These are phyloP conservation scores for Leucosticte australis DNA, from an alignment of 2,113 vertebrate species.

Conservation along the genomic window DNA sequence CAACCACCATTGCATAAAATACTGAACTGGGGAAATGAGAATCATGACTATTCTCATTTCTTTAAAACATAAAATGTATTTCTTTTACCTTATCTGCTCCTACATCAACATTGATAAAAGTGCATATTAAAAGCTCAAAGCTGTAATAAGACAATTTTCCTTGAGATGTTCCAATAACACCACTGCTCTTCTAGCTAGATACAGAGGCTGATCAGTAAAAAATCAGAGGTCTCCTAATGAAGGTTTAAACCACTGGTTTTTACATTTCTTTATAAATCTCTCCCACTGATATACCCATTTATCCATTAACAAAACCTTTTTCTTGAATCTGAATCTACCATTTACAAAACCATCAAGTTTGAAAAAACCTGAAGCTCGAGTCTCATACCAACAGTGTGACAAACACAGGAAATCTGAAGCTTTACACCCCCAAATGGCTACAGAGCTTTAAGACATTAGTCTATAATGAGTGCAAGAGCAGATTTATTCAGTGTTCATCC, in stretches of 20 bases:
- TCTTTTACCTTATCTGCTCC: neutral
- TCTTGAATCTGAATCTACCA: neutral
- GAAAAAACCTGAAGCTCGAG: neutral
- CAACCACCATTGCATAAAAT: neutral
- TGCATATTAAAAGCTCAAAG: neutral
- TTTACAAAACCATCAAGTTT: neutral
- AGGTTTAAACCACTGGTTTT: neutral
- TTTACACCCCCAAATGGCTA: neutral
- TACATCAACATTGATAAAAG: neutral
- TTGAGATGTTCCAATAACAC: neutral
- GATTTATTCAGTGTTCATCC: neutral
- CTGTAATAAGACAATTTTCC: neutral
- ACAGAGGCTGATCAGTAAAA: neutral
- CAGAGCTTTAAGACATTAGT: neutral
- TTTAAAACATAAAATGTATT: neutral
- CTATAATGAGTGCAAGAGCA: neutral
- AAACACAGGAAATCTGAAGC: neutral
- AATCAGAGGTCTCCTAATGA: neutral
- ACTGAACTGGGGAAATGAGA: accelerated
- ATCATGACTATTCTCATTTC: neutral
- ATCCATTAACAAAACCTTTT: neutral
- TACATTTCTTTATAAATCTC: neutral
- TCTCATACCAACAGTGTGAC: neutral
- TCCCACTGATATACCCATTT: neutral
- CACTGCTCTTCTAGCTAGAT: neutral